Evolutionary conservation across 1,140 invertebrate genomes (phyloP).

Genomic region (Pomacea maculata): DNA sequence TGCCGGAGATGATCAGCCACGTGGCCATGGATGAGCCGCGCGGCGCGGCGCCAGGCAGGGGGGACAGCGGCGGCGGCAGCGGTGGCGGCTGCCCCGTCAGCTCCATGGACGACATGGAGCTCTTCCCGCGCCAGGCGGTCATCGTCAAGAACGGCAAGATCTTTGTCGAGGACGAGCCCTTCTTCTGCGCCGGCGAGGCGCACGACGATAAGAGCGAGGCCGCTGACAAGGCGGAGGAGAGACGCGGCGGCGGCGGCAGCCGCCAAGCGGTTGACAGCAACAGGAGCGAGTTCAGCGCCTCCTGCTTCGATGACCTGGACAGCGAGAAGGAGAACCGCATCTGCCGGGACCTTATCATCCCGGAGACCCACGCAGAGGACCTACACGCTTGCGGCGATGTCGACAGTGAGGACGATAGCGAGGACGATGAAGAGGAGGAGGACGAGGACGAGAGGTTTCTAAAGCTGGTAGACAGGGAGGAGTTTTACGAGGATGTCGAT

Average conservation of each 20-base stretch:
- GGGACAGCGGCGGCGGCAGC: no score
- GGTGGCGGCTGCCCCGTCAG: background rate
- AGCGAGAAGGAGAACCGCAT: constrained; percentile 21
- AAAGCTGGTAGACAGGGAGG: constrained; percentile 9
- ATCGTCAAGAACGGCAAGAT: constrained; percentile 36
- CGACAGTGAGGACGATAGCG: background rate
- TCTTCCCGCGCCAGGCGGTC: constrained; percentile 31
- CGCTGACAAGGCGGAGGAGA: background rate
- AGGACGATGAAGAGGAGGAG: background rate
- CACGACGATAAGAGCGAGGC: constrained; percentile 11
- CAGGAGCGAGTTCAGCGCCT: background rate
- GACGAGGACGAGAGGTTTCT: constrained; percentile 10
- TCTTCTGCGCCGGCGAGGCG: constrained; percentile 22
- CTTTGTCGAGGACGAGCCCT: constrained; percentile 32
- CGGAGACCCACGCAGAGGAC: background rate
- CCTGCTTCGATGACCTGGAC: constrained; percentile 7
- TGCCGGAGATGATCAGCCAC: no score
- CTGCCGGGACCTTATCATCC: background rate
- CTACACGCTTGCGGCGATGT: background rate
- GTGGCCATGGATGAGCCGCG: no score
- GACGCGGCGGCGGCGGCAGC: background rate
- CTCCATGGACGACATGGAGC: constrained; percentile 18
- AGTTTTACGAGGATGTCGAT: constrained; percentile 17
- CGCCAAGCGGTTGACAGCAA: background rate
- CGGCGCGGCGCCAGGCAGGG: no score